Base-by-base conservation (phyloP, 2,888 invertebrate genomes). In the Eupithecia tripunctaria region DNA sequence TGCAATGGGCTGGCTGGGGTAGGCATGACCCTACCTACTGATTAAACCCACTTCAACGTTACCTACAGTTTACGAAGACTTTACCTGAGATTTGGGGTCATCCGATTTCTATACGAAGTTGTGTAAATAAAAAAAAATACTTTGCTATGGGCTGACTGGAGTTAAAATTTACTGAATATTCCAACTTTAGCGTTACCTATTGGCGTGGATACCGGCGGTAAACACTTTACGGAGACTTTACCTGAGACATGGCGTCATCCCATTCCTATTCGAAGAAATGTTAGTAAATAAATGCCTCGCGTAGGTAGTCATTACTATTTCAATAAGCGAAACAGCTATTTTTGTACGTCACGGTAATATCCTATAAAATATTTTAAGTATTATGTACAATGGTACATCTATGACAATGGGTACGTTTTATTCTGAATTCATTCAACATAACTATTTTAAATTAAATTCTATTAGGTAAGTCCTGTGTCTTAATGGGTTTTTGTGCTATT, bases 181-280 rank as follows among this genome's bases (percentile, higher is more conserved):
- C 32, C 60, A 25, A 88, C 93, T 7, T 90, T 92, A 5, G 96
- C 99, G 63, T 94, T 27, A 15, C 90, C 96, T 60, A 96, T 99
- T 83, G 97, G 4, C 36, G 36, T 36, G 36, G 32, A 29, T 32
- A 32, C 2, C 7, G 8, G 10, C 32, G 62, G 62, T 8, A 15
- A 96, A 73, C 94, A 94, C 71, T 98, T 98, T 89, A 98, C 98
- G 0, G 85, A 89, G 38, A 62, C n/a, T n/a, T n/a, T n/a, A 12
- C 18, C 6, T 10, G 18, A 32, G n/a, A 32, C 8, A 6, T 32
- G 6, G 27, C 29, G 98, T 0, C 91, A 93, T 18, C 90, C 96
- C 59, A 96, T 99, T 83, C 97, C 97, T 15, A 98, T 99, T 77
- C 94, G 95, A 62, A 96, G 97, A 86, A 95, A 97, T 85, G 98